These are phyloP conservation scores for Athalia circularis DNA, from an alignment of 2,888 invertebrate genomes.

Conservation along the genomic window DNA sequence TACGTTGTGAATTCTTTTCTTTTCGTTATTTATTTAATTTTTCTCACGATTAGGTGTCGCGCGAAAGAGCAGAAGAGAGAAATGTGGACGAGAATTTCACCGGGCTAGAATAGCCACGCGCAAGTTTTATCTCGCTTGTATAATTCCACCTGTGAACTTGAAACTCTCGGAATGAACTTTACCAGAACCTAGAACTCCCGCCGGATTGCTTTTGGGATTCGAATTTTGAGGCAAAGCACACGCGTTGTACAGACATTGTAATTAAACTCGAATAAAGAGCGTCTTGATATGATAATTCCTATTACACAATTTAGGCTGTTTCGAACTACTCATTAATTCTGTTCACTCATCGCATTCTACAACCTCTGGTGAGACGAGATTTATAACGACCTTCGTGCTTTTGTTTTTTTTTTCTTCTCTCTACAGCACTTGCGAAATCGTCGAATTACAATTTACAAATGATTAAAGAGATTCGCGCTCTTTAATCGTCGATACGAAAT, in stretches of 20 bases:
- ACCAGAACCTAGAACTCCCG: neutral
- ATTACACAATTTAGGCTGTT: conserved; percentile 13
- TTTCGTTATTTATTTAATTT: no score
- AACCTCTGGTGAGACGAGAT: neutral
- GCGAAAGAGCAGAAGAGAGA: no score
- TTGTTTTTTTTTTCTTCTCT: neutral
- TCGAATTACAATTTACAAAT: conserved; percentile 13
- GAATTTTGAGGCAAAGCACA: conserved; percentile 9
- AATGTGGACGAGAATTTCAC: no score
- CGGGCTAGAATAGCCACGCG: neutral
- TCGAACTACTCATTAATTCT: conserved; percentile 1
- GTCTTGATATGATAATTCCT: conserved; percentile 40
- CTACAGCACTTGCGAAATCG: no score
- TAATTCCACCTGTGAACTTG: neutral
- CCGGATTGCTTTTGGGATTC: conserved; percentile 1
- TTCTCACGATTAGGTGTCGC: no score
- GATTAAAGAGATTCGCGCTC: neutral
- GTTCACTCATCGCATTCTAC: conserved; percentile 4
- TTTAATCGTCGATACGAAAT: neutral
- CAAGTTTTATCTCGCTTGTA: neutral
- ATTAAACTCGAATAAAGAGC: conserved; percentile 10
- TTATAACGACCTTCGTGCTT: conserved; percentile 19
- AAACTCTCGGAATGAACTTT: neutral
- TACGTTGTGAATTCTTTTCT: no score
- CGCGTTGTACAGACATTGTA: conserved; percentile 7